Evolutionary conservation across 2,797 vertebrate species (phyloP), one percentile per base, ranked within the genome.

Genomic region (Enteromius fasciolatus): DNA sequence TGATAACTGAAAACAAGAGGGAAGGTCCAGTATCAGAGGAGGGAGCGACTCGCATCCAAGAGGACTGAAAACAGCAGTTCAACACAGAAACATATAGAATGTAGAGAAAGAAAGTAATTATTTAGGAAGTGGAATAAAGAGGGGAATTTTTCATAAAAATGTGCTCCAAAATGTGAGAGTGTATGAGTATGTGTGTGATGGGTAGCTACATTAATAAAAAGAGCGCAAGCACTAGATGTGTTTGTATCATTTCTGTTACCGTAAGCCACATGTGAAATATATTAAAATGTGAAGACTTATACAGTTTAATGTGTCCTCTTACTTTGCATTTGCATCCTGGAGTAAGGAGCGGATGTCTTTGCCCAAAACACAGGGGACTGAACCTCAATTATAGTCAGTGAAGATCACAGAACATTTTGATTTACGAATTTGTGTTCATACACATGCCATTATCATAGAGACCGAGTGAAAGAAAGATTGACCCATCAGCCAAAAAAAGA

Each of bases 1-100:
- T 96, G 41, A 92, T 94, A 68, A 92, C 93, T 1, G 96, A 96
- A 83, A 92, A 91, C 79, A 96, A 96, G 90, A 94, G 94, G 70
- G 95, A 96, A 88, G 95, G 93, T 59, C 94, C 94, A 0, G 90
- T 91, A 41, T 92, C 93, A 15, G 93, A 95, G 86, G 88, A 85
- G 14, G 84, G 90, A 15, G 90, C 91, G 72, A 90, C 92, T 73
- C 90, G 90, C 50, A 90, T 93, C 85, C 84, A 89, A 61, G 83
- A 90, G 20, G 92, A 93, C 81, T 86, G 78, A 73, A 92, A 91
- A 28, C 50, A 81, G 0, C 86, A 85, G 25, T 80, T 86, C 36
- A 89, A 92, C 82, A 72, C 78, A 78, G 82, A 86, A 80, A 59
- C 80, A 0, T 2, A 46, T 33, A n/a, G 20, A 12, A 11, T 23